Conservation (phyloP, 2,888 invertebrate genomes). For the Ornithoptera alexandrae region DNA sequence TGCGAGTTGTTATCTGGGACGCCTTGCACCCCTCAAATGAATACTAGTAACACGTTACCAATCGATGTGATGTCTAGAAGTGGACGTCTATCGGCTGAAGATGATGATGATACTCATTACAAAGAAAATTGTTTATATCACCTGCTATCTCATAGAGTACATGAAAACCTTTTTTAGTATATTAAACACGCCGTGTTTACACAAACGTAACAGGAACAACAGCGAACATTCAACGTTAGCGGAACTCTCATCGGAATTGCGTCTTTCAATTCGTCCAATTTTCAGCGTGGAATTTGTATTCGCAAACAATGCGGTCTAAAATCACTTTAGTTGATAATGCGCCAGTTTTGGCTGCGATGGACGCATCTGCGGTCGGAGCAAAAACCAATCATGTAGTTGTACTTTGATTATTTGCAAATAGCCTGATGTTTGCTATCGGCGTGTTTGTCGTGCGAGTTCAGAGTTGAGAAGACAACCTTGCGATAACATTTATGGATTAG, state of each 20-base stretch:
- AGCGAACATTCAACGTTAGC: neutral
- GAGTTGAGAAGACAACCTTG: no score
- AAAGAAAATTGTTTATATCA: neutral
- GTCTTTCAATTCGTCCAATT: conserved; percentile 30
- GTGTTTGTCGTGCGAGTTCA: no score
- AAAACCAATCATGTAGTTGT: conserved; percentile 26
- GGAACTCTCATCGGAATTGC: conserved; percentile 23
- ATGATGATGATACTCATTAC: no score
- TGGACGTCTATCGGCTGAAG: no score
- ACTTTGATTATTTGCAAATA: conserved; percentile 18
- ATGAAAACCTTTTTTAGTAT: neutral
- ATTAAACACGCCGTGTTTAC: neutral
- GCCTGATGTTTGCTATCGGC: neutral
- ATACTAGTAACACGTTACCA: no score
- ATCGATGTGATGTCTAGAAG: no score
- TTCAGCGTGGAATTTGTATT: conserved; percentile 26
- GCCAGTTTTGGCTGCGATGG: conserved; percentile 28
- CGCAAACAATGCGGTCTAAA: conserved; percentile 31
- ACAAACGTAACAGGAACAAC: conserved; percentile 18
- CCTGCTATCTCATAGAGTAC: neutral
- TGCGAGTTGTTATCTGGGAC: no score
- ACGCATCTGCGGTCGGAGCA: conserved; percentile 28
- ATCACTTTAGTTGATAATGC: conserved; percentile 31
- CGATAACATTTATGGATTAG: no score
- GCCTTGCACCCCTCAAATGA: no score